These are phyloP conservation scores for Zapus hudsonius DNA, from an alignment of 2,113 vertebrate genomes.

Conservation along the genomic window DNA sequence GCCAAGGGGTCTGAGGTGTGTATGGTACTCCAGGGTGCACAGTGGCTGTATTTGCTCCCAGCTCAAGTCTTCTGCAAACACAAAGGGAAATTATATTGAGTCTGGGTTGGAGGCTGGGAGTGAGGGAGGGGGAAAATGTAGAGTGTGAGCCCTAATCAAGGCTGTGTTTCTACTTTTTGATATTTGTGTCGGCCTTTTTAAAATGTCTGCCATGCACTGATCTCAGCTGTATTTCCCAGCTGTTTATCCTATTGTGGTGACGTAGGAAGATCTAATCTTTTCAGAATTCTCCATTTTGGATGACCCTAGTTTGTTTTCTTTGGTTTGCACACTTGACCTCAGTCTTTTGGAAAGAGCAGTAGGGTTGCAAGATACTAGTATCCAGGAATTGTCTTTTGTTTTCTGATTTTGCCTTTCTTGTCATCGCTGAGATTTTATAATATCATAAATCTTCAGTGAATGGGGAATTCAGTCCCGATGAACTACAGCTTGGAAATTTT, in stretches of 20 bases:
- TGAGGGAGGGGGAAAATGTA: background rate
- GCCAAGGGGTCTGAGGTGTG: background rate
- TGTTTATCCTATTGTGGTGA: background rate
- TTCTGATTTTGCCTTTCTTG: slow-evolving; percentile 33
- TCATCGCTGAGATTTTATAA: slow-evolving; percentile 1
- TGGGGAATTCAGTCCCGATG: background rate
- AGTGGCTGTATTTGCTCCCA: background rate
- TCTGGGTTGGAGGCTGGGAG: background rate
- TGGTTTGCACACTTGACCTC: background rate
- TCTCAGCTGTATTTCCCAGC: background rate
- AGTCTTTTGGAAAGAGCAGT: background rate
- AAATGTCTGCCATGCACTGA: background rate
- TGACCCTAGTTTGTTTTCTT: background rate
- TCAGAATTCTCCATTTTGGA: background rate
- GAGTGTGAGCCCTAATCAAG: background rate
- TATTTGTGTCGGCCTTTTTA: background rate
- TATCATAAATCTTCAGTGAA: background rate
- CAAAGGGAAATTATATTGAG: background rate
- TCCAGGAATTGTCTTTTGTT: background rate
- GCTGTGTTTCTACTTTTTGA: background rate
- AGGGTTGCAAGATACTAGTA: background rate
- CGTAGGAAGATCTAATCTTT: slow-evolving; percentile 13
- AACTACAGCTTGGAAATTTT: background rate
- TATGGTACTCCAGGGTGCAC: background rate
- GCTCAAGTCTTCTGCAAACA: background rate